Evolutionary conservation across 2,113 vertebrate genomes (phyloP).

Genomic region (Dissostichus mawsoni): DNA sequence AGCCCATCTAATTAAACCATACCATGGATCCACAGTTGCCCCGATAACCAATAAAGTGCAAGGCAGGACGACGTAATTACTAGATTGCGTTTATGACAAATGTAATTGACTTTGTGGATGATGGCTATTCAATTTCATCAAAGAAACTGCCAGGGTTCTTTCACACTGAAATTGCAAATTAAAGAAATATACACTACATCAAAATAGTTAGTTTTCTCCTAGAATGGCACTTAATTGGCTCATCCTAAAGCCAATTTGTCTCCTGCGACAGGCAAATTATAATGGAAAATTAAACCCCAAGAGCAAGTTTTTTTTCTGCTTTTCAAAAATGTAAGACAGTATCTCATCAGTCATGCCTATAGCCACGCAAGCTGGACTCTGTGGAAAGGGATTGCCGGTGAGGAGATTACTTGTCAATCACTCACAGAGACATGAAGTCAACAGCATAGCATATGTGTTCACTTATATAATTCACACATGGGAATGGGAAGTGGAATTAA

Average conservation of each 20-base stretch:
- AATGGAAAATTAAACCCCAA: background rate
- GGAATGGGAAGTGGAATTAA: constrained; percentile 18
- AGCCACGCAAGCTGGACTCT: constrained; percentile 7
- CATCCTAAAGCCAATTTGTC: background rate
- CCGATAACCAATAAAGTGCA: background rate
- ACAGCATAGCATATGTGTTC: constrained; percentile 38
- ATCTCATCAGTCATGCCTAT: background rate
- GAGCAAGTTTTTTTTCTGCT: background rate
- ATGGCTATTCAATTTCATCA: background rate
- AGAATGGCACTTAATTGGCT: background rate
- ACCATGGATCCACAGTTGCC: background rate
- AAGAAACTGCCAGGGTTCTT: background rate
- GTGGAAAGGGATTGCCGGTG: constrained; percentile 31
- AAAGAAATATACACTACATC: background rate
- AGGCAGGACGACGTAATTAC: background rate
- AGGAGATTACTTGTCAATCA: constrained; percentile 68
- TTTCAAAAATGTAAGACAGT: constrained; percentile 9
- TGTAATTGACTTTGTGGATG: background rate
- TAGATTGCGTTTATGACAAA: background rate
- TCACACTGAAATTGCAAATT: background rate
- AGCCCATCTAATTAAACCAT: background rate
- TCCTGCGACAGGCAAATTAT: background rate
- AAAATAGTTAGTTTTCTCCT: background rate
- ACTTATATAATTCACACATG: constrained; percentile 60
- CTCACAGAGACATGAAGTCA: constrained; percentile 45